Conservation (phyloP, 2,113 vertebrate genomes). For the Oreotrochilus melanogaster region DNA sequence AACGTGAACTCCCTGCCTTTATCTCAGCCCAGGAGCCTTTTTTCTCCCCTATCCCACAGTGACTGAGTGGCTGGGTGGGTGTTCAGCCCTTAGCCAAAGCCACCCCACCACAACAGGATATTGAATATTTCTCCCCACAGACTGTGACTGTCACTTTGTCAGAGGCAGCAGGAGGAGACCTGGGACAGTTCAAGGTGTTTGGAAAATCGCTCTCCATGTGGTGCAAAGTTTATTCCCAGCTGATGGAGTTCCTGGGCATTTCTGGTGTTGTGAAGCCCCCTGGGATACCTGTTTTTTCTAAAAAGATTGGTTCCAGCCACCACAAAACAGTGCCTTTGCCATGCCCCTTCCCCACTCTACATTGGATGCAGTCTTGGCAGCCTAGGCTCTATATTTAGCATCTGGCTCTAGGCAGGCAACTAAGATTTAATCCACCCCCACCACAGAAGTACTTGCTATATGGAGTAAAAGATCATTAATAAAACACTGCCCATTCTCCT, state of each 20-base stretch:
- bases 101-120: rapidly evolving
- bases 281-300: neutral
- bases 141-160: rapidly evolving
- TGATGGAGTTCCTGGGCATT: neutral
- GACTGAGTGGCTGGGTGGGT: rapidly evolving
- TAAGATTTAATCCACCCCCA: neutral
- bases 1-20: neutral
- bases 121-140: neutral
- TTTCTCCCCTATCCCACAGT: neutral
- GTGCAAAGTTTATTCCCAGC: neutral
- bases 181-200: neutral
- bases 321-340: neutral
- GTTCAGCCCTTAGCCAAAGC: neutral
- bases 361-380: neutral
- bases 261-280: neutral
- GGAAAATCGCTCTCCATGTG: neutral
- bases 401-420: neutral
- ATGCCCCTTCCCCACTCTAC: neutral
- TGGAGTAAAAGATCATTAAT: neutral
- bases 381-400: neutral
- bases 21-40: neutral
- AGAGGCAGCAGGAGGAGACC: neutral
- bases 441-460: neutral
- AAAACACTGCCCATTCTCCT: neutral
- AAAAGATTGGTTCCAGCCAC: neutral